Evolutionary conservation across 1,140 invertebrate genomes (phyloP).

Genomic region (Riptortus pedestris): DNA sequence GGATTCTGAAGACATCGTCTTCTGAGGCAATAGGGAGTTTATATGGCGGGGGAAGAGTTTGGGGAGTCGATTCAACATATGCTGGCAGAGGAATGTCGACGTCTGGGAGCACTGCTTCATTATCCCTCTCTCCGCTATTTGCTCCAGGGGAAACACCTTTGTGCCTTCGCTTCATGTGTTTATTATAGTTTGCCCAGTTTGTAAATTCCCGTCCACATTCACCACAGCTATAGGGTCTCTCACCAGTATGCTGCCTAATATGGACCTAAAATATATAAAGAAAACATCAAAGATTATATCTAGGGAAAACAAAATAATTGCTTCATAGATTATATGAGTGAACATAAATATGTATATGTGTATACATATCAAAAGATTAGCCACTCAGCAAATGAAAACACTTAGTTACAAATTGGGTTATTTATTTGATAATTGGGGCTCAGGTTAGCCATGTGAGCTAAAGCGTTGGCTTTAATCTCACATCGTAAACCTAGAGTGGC

Average conservation of each 20-base stretch:
- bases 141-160: slow-evolving; percentile 39
- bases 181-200: slow-evolving; percentile 66
- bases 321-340: background rate
- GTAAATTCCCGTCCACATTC: slow-evolving; percentile 58
- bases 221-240: slow-evolving; percentile 46
- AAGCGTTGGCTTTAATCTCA: no score
- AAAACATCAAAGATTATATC: no score
- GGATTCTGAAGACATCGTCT: background rate
- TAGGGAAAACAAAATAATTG: slow-evolving; percentile 19
- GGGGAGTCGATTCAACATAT: background rate
- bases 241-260: slow-evolving; percentile 50
- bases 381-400: no score
- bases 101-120: background rate
- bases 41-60: background rate
- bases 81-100: background rate
- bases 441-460: no score
- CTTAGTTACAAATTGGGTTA: no score
- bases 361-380: no score
- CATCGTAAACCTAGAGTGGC: no score
- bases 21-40: background rate
- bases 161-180: slow-evolving; percentile 61
- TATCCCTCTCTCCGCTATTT: background rate
- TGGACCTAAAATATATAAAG: slow-evolving; percentile 41
- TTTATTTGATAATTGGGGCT: no score
- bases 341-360: no score